A percentile compares a stretch with the other conserved stretches of the same genome.
Conservation (phyloP, 2,797 vertebrate species). For the Scolopax bukidnonensis region DNA sequence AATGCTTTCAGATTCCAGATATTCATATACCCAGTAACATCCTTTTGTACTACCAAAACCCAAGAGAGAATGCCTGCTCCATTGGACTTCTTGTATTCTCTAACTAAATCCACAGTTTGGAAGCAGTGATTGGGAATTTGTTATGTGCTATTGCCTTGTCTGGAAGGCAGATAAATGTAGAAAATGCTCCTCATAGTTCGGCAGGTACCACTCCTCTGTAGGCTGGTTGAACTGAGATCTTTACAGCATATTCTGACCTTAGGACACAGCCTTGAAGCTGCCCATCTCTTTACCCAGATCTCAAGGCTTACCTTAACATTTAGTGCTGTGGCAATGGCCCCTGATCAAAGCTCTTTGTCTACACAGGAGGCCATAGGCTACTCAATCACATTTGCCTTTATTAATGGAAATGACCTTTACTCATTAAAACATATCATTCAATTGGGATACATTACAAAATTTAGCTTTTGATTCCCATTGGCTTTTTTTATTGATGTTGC, state of each 20-base stretch:
- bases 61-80: slow-evolving; percentile 3
- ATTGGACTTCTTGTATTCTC: neutral
- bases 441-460: neutral
- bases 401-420: neutral
- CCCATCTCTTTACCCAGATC: neutral
- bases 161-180: neutral
- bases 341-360: neutral
- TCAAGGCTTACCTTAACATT: neutral
- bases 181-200: neutral
- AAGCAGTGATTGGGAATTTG: neutral
- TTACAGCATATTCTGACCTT: neutral
- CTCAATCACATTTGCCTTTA: neutral
- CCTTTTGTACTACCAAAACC: neutral
- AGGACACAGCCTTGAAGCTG: neutral
- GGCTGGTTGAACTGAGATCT: neutral
- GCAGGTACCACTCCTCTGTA: neutral
- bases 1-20: slow-evolving; percentile 11
- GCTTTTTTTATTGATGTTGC: neutral
- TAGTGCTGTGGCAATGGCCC: neutral
- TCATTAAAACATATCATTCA: neutral
- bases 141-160: neutral
- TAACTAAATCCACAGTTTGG: slow-evolving; percentile 4
- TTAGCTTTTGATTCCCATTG: neutral
- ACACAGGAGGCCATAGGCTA: neutral
- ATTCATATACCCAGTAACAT: slow-evolving; percentile 3